Evolutionary conservation across 2,888 invertebrate species (phyloP), one percentile per base, ranked within the genome.

Genomic region (Calliopum simillimum): DNA sequence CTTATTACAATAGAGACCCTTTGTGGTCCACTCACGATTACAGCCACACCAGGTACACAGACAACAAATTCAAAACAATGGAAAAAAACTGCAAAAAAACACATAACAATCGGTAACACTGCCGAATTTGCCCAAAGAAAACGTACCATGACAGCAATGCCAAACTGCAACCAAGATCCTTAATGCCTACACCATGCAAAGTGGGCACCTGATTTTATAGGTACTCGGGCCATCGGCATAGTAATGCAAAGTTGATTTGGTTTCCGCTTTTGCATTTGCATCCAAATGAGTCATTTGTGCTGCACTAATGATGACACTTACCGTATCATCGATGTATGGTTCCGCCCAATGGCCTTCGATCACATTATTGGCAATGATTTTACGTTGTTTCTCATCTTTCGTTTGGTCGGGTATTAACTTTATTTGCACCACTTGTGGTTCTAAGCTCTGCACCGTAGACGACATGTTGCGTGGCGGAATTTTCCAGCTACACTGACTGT

Each of bases 221-320:
- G 82, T 84, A 65, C 81, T 81, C 0, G 85, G 85, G 0, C 85
- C 85, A 0, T 83, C 83, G 0, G 81, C 76, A 69, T 80, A 85
- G 70, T 83, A 85, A 3, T 80, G 79, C 56, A 84, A 66, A 4
- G 23, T 46, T 73, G 74, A 19, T 59, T n/a, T n/a, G 69, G 23
- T 47, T 46, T 33, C 53, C 56, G 49, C 43, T 59, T 41, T 25
- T 49, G 46, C 0, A 63, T 53, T 21, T n/a, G 70, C 51, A 43
- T 71, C 76, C 68, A 76, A 43, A 23, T 76, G 68, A 3, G 56
- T 65, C 8, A 16, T 33, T n/a, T 16, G 4, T 4, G n/a, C 14
- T n/a, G 23, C 19, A 13, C 25, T 19, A 12, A 1, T 76, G 0
- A 58, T 77, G 8, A 66, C 70, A 3, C 71, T 68, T 5, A 75